A percentile compares a stretch with the other conserved stretches of the same genome.
Conservation (phyloP, 2,113 vertebrate species). For the Hemiscyllium ocellatum region DNA sequence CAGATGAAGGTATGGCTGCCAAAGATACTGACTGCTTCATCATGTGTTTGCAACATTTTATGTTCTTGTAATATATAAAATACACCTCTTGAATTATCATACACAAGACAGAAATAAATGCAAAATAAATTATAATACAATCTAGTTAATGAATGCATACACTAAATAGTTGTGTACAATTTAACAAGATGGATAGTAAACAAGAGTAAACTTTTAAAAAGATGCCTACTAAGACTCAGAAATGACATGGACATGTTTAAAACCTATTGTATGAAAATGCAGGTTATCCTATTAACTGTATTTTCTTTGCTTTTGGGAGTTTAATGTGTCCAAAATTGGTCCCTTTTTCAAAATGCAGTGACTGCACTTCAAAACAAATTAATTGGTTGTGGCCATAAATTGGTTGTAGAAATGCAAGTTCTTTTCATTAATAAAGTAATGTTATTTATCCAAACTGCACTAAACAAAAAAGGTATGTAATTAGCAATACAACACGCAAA, state of each 20-base stretch:
- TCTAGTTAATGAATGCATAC: neutral
- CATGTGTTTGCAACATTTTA: neutral
- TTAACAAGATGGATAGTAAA: neutral
- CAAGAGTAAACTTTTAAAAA: neutral
- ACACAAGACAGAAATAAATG: neutral
- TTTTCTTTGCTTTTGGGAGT: neutral
- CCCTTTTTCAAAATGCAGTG: neutral
- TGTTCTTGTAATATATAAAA: neutral
- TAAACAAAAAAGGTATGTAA: neutral
- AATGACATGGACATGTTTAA: neutral
- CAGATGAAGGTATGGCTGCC: neutral
- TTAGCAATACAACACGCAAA: neutral
- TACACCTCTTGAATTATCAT: neutral
- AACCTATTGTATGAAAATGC: neutral
- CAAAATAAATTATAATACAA: neutral
- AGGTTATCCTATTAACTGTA: neutral
- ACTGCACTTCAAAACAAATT: neutral
- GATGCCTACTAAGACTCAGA: neutral
- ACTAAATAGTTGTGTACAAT: neutral
- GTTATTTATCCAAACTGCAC: neutral
- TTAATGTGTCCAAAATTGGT: neutral
- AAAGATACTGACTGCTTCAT: neutral
- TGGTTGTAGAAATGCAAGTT: neutral
- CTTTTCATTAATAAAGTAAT: neutral
- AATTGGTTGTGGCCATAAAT: neutral